Evolutionary conservation across 2,888 invertebrate genomes (phyloP).

Genomic region (Proisotoma minuta): DNA sequence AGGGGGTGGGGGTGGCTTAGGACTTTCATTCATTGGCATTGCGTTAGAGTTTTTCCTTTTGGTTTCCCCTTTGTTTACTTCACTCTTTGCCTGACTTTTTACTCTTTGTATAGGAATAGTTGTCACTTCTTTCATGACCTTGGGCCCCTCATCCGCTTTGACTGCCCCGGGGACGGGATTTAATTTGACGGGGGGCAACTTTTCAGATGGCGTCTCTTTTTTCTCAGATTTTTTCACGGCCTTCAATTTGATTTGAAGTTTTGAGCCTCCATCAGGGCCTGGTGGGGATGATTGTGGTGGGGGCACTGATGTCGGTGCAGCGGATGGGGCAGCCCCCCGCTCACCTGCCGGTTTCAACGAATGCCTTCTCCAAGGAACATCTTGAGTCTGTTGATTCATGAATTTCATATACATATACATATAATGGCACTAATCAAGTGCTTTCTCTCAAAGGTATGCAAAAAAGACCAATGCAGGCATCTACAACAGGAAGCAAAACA

Average conservation of each 20-base stretch:
- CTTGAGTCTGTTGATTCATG: no score
- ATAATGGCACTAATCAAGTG: no score
- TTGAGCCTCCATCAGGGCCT: slow-evolving; percentile 27
- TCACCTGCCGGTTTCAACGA: slow-evolving; percentile 22
- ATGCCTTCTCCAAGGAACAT: slow-evolving; percentile 43
- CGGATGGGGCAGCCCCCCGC: background rate
- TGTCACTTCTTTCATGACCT: slow-evolving; percentile 16
- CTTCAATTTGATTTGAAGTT: slow-evolving; percentile 42
- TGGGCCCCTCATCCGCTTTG: background rate
- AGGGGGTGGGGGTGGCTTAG: slow-evolving; percentile 29
- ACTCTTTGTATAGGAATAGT: slow-evolving; percentile 26
- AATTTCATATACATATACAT: no score
- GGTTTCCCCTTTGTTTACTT: background rate
- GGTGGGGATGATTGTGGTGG: slow-evolving; percentile 5
- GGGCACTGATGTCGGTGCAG: background rate
- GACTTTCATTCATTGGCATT: background rate
- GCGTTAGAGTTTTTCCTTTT: slow-evolving; percentile 1
- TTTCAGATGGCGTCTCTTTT: slow-evolving; percentile 15
- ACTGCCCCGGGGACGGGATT: slow-evolving; percentile 13
- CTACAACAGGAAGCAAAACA: no score
- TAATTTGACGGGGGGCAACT: slow-evolving; percentile 30
- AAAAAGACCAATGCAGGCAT: no score
- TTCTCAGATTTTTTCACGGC: slow-evolving; percentile 37
- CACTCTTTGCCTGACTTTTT: slow-evolving; percentile 3
- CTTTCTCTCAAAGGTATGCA: no score